A percentile compares a stretch with the other conserved stretches of the same genome.
These are phyloP conservation scores for Ailuropoda melanoleuca DNA, from an alignment of 2,113 vertebrate genomes.

Conservation along the genomic window DNA sequence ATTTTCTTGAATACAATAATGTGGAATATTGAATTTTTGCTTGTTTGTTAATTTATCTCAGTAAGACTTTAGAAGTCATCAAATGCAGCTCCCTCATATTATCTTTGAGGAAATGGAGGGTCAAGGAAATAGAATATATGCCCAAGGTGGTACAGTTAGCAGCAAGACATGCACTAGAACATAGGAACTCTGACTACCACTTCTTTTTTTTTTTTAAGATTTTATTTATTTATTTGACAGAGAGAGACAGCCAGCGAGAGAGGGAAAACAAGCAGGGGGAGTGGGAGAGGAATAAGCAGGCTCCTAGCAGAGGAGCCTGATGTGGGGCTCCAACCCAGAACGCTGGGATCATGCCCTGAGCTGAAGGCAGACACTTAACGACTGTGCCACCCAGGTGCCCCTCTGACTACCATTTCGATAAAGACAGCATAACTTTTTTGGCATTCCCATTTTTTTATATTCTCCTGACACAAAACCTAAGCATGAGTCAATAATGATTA, in stretches of 20 bases:
- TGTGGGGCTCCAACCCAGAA: no score
- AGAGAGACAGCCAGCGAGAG: no score
- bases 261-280: no score
- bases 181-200: neutral
- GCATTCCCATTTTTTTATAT: slow-evolving; percentile 57
- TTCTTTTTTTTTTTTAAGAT: neutral
- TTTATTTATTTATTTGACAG: no score
- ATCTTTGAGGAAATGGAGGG: neutral
- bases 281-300: no score
- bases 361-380: no score
- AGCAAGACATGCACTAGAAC: neutral
- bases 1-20: neutral
- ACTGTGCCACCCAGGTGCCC: no score
- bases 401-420: neutral
- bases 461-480: slow-evolving; percentile 30
- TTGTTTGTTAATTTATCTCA: neutral
- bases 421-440: neutral
- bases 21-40: neutral
- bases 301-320: no score
- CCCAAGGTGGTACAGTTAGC: neutral
- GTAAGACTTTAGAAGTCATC: neutral
- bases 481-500: slow-evolving; percentile 57
- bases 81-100: neutral
- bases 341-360: no score
- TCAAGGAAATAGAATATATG: neutral